Conservation (phyloP, 2,888 invertebrate genomes). For the Hemicrepidius hirtus region DNA sequence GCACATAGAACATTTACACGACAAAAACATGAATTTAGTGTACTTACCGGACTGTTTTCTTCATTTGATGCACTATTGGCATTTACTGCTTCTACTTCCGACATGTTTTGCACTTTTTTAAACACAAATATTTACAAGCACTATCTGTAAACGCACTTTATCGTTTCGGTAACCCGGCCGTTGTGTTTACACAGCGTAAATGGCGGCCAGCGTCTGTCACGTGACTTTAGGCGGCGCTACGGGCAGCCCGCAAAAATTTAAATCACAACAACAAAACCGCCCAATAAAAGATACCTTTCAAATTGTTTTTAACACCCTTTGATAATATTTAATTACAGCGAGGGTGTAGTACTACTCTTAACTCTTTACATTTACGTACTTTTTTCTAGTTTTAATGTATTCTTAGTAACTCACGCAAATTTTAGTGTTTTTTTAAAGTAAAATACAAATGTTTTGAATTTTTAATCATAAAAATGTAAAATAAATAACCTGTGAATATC, state of each 20-base stretch:
- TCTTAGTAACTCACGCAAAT: too few species aligned
- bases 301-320: too few species aligned
- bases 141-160: slow-evolving; percentile 67
- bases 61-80: slow-evolving; percentile 69
- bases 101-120: slow-evolving; percentile 68
- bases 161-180: slow-evolving; percentile 73
- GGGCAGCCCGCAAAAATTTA: slow-evolving; percentile 65
- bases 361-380: too few species aligned
- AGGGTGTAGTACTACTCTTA: too few species aligned
- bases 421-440: too few species aligned
- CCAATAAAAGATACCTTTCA: neutral
- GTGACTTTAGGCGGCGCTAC: slow-evolving; percentile 68
- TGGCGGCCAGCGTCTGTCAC: slow-evolving; percentile 80
- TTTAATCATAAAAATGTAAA: too few species aligned
- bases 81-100: slow-evolving; percentile 70
- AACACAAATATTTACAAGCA: slow-evolving; percentile 67
- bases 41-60: slow-evolving; percentile 70
- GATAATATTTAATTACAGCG: too few species aligned
- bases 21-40: slow-evolving; percentile 51
- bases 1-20: slow-evolving; percentile 36
- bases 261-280: neutral
- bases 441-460: too few species aligned
- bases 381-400: too few species aligned
- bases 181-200: slow-evolving; percentile 78
- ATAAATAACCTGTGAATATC: too few species aligned